phyloP scores from a whole-genome alignment of 1,140 invertebrate species.

The Uloborus diversus region DNA sequence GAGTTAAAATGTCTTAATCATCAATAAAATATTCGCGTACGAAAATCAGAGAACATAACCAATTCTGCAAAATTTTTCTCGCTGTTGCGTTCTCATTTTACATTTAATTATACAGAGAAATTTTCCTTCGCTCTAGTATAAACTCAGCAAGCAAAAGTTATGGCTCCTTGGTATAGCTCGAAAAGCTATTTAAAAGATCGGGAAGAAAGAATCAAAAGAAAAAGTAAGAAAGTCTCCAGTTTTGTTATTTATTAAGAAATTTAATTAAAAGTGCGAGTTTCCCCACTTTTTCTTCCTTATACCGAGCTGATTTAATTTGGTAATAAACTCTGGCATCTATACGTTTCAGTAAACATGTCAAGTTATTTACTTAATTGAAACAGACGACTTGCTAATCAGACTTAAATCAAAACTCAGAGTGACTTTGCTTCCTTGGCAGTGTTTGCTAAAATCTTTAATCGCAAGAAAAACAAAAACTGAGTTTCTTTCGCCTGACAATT shows the following conservation, averaged over 20 bases:
- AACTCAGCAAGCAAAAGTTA: conserved; percentile 4
- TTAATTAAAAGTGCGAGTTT: conserved; percentile 44
- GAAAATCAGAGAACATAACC: no score
- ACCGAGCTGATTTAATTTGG: conserved; percentile 48
- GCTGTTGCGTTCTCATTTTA: no score
- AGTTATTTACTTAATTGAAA: conserved; percentile 54
- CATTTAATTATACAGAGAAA: conserved; percentile 27
- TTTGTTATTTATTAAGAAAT: conserved; percentile 46
- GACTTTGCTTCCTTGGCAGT: no score
- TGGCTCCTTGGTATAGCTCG: not conserved
- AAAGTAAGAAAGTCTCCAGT: not conserved
- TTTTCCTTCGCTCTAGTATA: conserved; percentile 3
- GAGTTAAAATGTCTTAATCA: no score
- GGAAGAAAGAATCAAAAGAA: not conserved
- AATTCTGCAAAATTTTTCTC: no score
- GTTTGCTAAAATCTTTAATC: conserved; percentile 42
- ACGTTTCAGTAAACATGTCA: conserved; percentile 50
- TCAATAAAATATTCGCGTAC: no score
- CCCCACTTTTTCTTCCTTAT: conserved; percentile 29
- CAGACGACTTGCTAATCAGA: conserved; percentile 47
- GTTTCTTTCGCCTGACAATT: conserved; percentile 32
- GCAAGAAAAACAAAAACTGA: conserved; percentile 48
- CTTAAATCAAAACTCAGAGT: conserved; percentile 54
- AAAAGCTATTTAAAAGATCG: conserved; percentile 13
- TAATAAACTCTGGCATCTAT: conserved; percentile 22